phyloP scores from a whole-genome alignment of 2,113 vertebrate genomes.

The Phodopus roborovskii region DNA sequence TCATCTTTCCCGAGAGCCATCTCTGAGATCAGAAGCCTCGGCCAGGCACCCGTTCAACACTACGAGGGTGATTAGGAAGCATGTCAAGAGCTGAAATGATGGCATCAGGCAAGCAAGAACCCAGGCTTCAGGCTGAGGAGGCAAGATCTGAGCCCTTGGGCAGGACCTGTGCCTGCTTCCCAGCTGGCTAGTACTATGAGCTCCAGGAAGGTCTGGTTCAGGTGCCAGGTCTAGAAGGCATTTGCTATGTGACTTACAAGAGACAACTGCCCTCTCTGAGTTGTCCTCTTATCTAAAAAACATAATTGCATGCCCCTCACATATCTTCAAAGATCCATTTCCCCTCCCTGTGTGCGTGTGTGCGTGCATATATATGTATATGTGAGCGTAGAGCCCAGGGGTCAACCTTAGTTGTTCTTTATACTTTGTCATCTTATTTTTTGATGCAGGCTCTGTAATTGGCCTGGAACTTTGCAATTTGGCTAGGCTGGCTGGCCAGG shows the following conservation, averaged over 20 bases:
- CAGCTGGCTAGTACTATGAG: not conserved
- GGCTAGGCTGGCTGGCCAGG: not conserved
- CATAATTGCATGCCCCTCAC: not conserved
- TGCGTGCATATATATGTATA: too few species aligned
- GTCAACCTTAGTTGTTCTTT: not conserved
- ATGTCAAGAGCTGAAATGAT: not conserved
- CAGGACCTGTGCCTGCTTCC: not conserved
- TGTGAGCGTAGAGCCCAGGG: not conserved
- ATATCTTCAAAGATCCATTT: not conserved
- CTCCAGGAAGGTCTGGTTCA: not conserved
- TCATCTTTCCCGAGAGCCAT: constrained; percentile 79
- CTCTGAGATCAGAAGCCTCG: constrained; percentile 72
- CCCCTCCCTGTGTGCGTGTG: not conserved
- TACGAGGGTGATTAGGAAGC: constrained; percentile 33
- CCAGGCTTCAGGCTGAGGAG: not conserved
- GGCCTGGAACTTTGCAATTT: too few species aligned
- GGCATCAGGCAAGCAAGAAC: constrained; percentile 40
- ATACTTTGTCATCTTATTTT: not conserved
- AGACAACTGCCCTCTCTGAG: constrained; percentile 7
- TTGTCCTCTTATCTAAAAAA: not conserved
- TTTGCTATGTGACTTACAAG: constrained; percentile 32
- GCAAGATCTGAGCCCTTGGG: not conserved
- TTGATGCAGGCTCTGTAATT: not conserved
- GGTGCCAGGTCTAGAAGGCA: not conserved
- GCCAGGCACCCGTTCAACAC: constrained; percentile 44